Base-by-base conservation (phyloP, 2,113 vertebrate genomes). In the Nesogale talazaci region DNA sequence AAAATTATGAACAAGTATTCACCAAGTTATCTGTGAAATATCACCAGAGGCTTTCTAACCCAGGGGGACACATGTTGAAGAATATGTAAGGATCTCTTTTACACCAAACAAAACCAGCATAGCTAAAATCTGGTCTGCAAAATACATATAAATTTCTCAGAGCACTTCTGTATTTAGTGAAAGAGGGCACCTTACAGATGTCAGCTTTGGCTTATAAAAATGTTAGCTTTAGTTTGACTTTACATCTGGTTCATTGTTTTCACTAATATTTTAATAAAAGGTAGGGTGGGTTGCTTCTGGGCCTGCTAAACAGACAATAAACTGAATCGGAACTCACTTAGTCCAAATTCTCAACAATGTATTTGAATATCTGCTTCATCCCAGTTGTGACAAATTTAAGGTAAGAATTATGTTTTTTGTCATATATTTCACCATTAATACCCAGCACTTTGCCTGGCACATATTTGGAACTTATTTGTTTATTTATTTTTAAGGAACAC, bases 381-480 rank as follows among this genome's bases (percentile, higher is more conserved):
- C n/a, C 61, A 91, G 89, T 2, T 36, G 2, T 29, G 78, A 74
- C 6, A 16, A 93, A 81, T 25, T 93, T 61, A 93, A 83, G 4
- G 40, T 4, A 67, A 14, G 63, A 65, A 46, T 20, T 36, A 16
- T 4, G 5, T 70, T n/a, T 85, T 40, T 72, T 38, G n/a, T 19
- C 12, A 3, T 2, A 46, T 19, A 4, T 85, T 36, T 4, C 52
- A 16, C n/a, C 69, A 38, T 79, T 40, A 87, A n/a, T 31, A 75
- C 20, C 34, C 42, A 93, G 25, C 25, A 25, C 63, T 25, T 25
- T 27, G 1, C 72, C 67, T 79, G 14, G 14, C 9, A 86, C 1
- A 34, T 11, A 85, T 34, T 14, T 67, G 27, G 29, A 23, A 90
- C 6, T 93, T 94, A 27, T 16, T 52, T 52, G 46, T 52, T 52